These are phyloP conservation scores for Megalurothrips usitatus DNA, from an alignment of 2,888 invertebrate genomes.

Conservation along the genomic window DNA sequence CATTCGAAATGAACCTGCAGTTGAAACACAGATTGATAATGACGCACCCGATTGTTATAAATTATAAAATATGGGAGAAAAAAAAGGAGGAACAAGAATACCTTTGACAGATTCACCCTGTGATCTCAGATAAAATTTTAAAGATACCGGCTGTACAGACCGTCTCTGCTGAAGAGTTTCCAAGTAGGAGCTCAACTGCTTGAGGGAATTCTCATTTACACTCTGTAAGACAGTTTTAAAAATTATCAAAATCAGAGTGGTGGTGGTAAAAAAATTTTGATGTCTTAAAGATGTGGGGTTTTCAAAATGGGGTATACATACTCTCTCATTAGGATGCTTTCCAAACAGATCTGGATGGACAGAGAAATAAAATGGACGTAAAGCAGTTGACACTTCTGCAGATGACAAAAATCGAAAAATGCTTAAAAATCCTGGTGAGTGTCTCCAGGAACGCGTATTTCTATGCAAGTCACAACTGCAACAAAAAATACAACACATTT, in stretches of 20 bases:
- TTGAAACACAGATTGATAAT: slow-evolving; percentile 34
- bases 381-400: slow-evolving; percentile 81
- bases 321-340: slow-evolving; percentile 82
- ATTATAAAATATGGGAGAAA: slow-evolving; percentile 6
- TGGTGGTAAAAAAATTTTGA: too few relatives aligned
- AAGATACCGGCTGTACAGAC: slow-evolving; percentile 56
- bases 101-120: slow-evolving; percentile 48
- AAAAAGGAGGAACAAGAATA: slow-evolving; percentile 4
- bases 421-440: not conserved
- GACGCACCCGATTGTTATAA: too few relatives aligned
- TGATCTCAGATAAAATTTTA: slow-evolving; percentile 74
- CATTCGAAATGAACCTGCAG: slow-evolving; percentile 61
- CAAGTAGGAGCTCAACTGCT: slow-evolving; percentile 78
- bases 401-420: slow-evolving; percentile 54
- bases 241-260: slow-evolving; percentile 7
- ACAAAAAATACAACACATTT: not conserved
- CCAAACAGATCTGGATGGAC: slow-evolving; percentile 96
- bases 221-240: slow-evolving; percentile 53
- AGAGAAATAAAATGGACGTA: slow-evolving; percentile 89
- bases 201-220: slow-evolving; percentile 85
- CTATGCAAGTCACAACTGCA: not conserved
- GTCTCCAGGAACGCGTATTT: not conserved
- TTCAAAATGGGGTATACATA: slow-evolving; percentile 46
- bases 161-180: slow-evolving; percentile 68
- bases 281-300: too few relatives aligned